phyloP scores from a whole-genome alignment of 2,797 vertebrate species.

The Diceros bicornis region DNA sequence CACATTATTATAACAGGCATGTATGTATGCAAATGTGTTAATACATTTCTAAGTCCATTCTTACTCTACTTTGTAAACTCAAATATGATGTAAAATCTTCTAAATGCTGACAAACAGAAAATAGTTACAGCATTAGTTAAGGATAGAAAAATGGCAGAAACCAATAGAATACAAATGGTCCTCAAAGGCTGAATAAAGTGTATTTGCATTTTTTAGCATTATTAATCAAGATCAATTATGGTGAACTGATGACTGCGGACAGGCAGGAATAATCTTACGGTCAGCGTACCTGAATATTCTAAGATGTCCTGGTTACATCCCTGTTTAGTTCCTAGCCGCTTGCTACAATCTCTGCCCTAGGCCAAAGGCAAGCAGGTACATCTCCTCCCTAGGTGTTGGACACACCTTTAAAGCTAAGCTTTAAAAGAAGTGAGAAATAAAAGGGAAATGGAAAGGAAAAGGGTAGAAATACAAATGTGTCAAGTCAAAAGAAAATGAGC shows the following conservation, averaged over 20 bases:
- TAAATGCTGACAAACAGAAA: constrained; percentile 29
- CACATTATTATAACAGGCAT: neutral
- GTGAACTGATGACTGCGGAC: neutral
- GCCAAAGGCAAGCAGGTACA: neutral
- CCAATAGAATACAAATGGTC: neutral
- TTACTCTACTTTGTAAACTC: constrained; percentile 62
- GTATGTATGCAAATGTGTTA: neutral
- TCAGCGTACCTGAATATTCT: neutral
- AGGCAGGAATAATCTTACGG: neutral
- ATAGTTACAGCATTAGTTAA: constrained; percentile 38
- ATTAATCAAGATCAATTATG: neutral
- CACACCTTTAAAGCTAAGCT: neutral
- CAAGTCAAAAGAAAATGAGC: neutral
- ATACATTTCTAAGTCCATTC: neutral
- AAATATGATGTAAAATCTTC: constrained; percentile 44
- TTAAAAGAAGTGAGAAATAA: neutral
- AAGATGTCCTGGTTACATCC: neutral
- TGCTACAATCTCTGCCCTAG: neutral
- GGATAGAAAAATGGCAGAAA: constrained; percentile 18
- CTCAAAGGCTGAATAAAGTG: constrained; percentile 23
- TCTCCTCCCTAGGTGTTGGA: neutral
- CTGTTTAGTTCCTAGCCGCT: neutral
- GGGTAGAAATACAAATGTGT: neutral
- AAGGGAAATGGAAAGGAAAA: neutral
- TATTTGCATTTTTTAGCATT: constrained; percentile 18